Conservation (phyloP, 2,113 vertebrate species). For the Ursus arctos region DNA sequence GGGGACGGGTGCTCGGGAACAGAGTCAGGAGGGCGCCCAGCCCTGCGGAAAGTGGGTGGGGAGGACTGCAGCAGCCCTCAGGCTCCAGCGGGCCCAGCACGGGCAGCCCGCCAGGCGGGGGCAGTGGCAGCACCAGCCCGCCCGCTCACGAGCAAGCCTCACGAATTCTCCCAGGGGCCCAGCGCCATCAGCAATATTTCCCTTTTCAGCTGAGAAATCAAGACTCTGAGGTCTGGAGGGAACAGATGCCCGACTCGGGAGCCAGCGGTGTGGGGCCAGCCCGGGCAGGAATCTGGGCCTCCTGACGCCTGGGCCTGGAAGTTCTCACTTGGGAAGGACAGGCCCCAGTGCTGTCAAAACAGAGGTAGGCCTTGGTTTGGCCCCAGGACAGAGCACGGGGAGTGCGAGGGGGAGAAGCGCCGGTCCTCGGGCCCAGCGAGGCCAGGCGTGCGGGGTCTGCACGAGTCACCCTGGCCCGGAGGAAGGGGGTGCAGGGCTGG, state of each 20-base stretch:
- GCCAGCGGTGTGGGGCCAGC: not conserved
- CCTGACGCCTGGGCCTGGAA: constrained; percentile 21
- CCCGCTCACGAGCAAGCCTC: accelerated
- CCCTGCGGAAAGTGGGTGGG: accelerated
- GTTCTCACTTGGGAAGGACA: not conserved
- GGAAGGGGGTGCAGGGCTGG: not conserved
- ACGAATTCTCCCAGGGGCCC: accelerated
- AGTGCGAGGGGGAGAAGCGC: not conserved
- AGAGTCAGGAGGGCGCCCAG: not conserved
- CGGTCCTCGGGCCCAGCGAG: not conserved
- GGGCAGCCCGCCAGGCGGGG: not conserved
- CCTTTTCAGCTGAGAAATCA: not conserved
- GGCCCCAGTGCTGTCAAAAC: not conserved
- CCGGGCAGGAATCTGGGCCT: not conserved
- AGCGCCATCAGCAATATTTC: accelerated
- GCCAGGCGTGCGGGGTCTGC: not conserved
- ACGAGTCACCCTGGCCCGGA: not conserved
- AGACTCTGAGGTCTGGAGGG: not conserved
- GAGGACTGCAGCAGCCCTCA: accelerated
- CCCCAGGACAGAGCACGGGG: accelerated
- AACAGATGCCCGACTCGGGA: accelerated
- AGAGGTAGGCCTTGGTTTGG: not conserved
- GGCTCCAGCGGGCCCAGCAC: not conserved
- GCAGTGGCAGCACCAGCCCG: not conserved
- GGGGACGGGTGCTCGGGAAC: not conserved